These are phyloP conservation scores for Corvus moneduloides DNA, from an alignment of 2,113 vertebrate species.

Conservation along the genomic window DNA sequence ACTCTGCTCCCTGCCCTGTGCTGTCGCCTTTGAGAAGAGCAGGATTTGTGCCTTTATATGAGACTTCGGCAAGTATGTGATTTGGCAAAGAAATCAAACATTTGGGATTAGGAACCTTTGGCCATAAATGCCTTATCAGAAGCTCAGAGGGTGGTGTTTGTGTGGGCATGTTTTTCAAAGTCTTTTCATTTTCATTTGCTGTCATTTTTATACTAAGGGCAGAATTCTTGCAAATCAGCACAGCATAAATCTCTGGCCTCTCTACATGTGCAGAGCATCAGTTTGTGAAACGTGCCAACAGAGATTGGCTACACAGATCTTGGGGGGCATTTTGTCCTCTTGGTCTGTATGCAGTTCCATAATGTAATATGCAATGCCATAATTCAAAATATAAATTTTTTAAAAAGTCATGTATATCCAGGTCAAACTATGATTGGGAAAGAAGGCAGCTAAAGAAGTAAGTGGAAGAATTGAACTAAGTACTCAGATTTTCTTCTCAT, in stretches of 20 bases:
- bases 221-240: conserved; percentile 14
- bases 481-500: background rate
- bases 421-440: background rate
- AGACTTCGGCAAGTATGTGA: background rate
- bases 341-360: background rate
- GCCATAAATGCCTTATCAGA: conserved; percentile 35
- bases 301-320: background rate
- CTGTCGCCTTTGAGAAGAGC: background rate
- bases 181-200: conserved; percentile 37
- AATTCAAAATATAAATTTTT: background rate
- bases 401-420: background rate
- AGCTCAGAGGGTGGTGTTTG: conserved; percentile 36
- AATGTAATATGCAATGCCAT: background rate
- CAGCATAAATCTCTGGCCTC: background rate
- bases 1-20: conserved; percentile 22
- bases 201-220: conserved; percentile 4
- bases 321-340: background rate
- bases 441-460: background rate
- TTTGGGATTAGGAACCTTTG: conserved; percentile 50
- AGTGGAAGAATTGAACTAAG: background rate
- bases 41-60: conserved; percentile 39
- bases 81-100: conserved; percentile 47
- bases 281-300: background rate
- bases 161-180: conserved; percentile 35
- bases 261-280: background rate